phyloP scores from a whole-genome alignment of 1,140 invertebrate genomes.

The Drosophila lini region DNA sequence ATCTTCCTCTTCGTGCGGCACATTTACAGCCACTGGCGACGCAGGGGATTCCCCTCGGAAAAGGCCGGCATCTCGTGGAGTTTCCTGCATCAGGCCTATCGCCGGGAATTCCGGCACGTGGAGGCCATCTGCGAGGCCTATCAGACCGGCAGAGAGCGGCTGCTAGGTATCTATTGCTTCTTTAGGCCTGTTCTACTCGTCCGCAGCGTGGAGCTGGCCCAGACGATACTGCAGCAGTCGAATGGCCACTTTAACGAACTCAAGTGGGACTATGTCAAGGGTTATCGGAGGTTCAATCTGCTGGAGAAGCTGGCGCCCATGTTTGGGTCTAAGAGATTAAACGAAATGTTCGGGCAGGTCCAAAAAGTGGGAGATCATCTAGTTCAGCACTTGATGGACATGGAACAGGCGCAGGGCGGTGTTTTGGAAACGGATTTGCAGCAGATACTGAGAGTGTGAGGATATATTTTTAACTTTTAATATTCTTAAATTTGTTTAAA shows the following conservation, averaged over 20 bases:
- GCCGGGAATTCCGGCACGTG: constrained; percentile 73
- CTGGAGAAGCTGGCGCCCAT: constrained; percentile 72
- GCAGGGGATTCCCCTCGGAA: constrained; percentile 75
- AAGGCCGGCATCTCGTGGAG: constrained; percentile 48
- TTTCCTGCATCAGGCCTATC: constrained; percentile 64
- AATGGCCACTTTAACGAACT: constrained; percentile 64
- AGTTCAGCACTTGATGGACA: constrained; percentile 47
- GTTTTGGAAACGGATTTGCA: constrained; percentile 61
- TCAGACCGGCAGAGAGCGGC: constrained; percentile 53
- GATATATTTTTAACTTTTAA: not conserved
- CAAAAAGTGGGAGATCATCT: constrained; percentile 65
- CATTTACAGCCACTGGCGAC: constrained; percentile 75
- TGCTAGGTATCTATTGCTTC: constrained; percentile 74
- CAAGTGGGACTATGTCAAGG: constrained; percentile 73
- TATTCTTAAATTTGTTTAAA: not conserved
- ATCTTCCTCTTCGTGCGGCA: constrained; percentile 73
- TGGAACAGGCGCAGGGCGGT: not conserved
- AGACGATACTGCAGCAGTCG: constrained; percentile 60
- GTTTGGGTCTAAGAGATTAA: constrained; percentile 44
- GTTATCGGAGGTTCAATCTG: constrained; percentile 69
- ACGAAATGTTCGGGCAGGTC: constrained; percentile 61
- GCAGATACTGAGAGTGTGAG: constrained; percentile 71
- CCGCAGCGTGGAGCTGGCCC: constrained; percentile 65
- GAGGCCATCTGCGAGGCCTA: constrained; percentile 75
- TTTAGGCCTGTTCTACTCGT: constrained; percentile 72